Evolutionary conservation across 1,140 invertebrate genomes (phyloP).

Genomic region (Holotrichia oblita): DNA sequence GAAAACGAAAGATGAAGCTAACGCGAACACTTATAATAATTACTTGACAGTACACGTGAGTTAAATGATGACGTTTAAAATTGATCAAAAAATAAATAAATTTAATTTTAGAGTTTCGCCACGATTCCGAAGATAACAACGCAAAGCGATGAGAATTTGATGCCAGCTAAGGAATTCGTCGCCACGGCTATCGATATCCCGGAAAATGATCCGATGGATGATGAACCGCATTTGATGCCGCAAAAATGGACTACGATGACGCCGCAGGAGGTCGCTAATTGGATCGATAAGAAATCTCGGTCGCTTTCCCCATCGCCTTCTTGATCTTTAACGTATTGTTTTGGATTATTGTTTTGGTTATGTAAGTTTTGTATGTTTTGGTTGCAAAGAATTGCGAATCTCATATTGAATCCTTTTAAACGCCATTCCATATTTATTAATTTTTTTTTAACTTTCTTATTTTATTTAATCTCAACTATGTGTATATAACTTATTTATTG

Average conservation of each 20-base stretch:
- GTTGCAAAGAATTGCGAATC: background rate
- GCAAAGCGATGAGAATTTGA: conserved; percentile 70
- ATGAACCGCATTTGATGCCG: conserved; percentile 55
- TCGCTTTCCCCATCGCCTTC: conserved; percentile 81
- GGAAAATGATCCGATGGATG: background rate
- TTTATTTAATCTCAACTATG: background rate
- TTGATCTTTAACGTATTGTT: conserved; percentile 85
- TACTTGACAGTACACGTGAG: conserved; percentile 79
- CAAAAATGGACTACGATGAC: conserved; percentile 82
- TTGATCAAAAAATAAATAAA: background rate
- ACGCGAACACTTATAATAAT: conserved; percentile 67
- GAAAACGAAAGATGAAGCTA: conserved; percentile 61
- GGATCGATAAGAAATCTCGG: conserved; percentile 84
- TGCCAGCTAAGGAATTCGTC: conserved; percentile 54
- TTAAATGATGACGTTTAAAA: background rate
- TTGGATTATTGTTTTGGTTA: conserved; percentile 80
- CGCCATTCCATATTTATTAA: background rate
- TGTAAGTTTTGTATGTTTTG: conserved; percentile 36
- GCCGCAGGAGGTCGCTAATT: conserved; percentile 85
- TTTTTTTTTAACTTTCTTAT: conserved; percentile 4
- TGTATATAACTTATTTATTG: background rate
- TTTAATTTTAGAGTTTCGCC: conserved; percentile 73
- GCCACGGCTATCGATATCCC: conserved; percentile 48
- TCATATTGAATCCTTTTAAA: no score
- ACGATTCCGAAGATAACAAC: conserved; percentile 72